Evolutionary conservation across 35 echinoderm and acorn worm species (phyloP), one percentile per base, ranked within the genome.

Genomic region (Apostichopus japonicus): DNA sequence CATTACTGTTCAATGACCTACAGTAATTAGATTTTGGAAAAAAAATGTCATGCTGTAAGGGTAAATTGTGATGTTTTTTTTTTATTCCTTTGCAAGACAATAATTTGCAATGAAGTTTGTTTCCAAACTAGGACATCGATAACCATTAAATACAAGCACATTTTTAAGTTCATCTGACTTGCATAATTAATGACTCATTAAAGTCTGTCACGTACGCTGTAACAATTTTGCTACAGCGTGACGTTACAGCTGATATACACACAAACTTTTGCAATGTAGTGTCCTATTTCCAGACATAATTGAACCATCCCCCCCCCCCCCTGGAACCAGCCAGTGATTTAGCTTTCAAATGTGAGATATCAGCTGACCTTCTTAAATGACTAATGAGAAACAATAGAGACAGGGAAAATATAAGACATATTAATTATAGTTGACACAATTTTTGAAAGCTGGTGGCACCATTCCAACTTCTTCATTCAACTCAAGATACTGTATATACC

Each of bases 191-290:
- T 67, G 16, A 65, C 8, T 65, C 1, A 11, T 9, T 65, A 33
- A 33, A 33, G 27, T 33, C 27, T 33, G 27, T 33, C 27, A 33
- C 27, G 27, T 33, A 33, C 27, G 9, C 8, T 65, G 62, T 65
- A 65, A 65, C 62, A 65, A 65, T 11, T 11, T 65, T 65, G 62
- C 16, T 65, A 65, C 4, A 2, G 62, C 62, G 8, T 65, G 62
- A 65, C 62, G 16, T 65, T 86, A 86, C 56, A 86, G 24, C 83
- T 87, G 57, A 22, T 57, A 54, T 17, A 87, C 57, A 87, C 84
- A 67, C 23, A 54, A 25, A 13, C 10, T 25, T 25, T 13, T 13
- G 24, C 23, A 6, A 8, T 80, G 23, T 33, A 80, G 13, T 13
- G 27, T 33, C 27, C 27, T 33, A 33, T 33, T 33, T 2, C 27